phyloP scores from a whole-genome alignment of 53 echinoderm and acorn worm species.

The Holothuria leucospilota region DNA sequence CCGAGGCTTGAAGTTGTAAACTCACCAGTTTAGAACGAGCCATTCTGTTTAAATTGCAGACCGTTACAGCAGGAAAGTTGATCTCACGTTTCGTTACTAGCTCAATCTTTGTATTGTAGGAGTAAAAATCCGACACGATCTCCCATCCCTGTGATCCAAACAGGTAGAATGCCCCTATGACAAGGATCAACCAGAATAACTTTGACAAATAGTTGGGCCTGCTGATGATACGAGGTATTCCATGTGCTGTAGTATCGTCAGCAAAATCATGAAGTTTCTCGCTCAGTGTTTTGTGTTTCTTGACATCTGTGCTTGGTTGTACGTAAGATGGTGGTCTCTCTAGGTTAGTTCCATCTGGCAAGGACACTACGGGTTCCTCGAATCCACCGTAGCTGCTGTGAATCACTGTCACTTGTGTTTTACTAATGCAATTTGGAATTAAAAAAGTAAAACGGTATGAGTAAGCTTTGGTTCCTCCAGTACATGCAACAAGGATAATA shows the following conservation, averaged over 20 bases:
- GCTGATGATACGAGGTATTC: constrained; percentile 71
- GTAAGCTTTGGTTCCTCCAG: no score
- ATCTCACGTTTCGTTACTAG: constrained; percentile 67
- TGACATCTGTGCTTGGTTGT: no score
- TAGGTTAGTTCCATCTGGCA: no score
- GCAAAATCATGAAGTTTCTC: constrained; percentile 77
- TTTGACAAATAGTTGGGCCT: constrained; percentile 57
- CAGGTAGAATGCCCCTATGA: constrained; percentile 37
- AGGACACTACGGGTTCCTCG: no score
- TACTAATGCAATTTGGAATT: no score
- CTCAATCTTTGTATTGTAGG: constrained; percentile 79
- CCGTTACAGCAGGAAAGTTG: constrained; percentile 78
- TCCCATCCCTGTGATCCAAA: constrained; percentile 66
- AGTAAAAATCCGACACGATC: constrained; percentile 59
- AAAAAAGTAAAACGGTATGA: no score
- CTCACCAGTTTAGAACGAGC: constrained; percentile 51
- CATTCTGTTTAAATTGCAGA: constrained; percentile 89
- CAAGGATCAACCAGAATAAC: constrained; percentile 71
- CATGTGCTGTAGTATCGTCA: constrained; percentile 83
- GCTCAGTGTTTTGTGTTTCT: constrained; percentile 8
- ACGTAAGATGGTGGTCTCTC: no score
- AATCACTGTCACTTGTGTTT: no score
- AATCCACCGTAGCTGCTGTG: no score
- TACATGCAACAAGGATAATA: no score
- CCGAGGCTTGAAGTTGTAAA: neutral